Base-by-base conservation (phyloP, 2,888 invertebrate genomes). In the Drosophila prostipennis region DNA sequence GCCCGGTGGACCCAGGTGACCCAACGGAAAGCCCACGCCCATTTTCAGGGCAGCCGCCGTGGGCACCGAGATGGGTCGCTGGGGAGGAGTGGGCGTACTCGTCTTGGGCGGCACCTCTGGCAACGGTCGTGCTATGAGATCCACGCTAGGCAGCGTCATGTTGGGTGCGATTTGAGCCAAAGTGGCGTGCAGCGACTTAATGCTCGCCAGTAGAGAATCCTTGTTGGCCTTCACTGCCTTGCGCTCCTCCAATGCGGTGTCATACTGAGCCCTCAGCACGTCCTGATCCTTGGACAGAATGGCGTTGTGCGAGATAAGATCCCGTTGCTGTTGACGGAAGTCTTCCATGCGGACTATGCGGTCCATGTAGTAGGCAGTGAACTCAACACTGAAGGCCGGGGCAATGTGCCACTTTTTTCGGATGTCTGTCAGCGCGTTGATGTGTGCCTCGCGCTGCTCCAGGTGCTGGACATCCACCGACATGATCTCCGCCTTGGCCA, bases 391-490 rank as follows among this genome's bases (percentile, higher is more conserved):
- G 90, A 99, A 97, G 0, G 98, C 98, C 0, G 98, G 98, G 0
- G 97, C 95, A 71, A 98, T 96, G 91, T 98, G 97, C 96, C 98
- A 98, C 80, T 98, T 98, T 80, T 97, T 97, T 10, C 97, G 94
- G 6, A 97, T 95, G 89, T 98, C 98, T 5, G 95, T 95, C 16
- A 97, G 92, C 2, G 96, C 95, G 52, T 96, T 95, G 83, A 95
- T 92, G 93, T 97, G 96, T 3, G 96, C 95, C 89, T 97, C 97
- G 89, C 96, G 96, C 87, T 96, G 95, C 90, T 97, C 97, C 63
- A 96, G 89, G 0, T 96, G 95, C 49, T 95, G 94, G 0, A 96
- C 96, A 90, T 98, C 96, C 0, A 98, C 95, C 3, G 98, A 98
- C 96, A 98, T 97, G 39, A 98, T 93, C 89, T 96, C 96, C 0